Conservation (phyloP, 2,113 vertebrate genomes). For the Struthio camelus region DNA sequence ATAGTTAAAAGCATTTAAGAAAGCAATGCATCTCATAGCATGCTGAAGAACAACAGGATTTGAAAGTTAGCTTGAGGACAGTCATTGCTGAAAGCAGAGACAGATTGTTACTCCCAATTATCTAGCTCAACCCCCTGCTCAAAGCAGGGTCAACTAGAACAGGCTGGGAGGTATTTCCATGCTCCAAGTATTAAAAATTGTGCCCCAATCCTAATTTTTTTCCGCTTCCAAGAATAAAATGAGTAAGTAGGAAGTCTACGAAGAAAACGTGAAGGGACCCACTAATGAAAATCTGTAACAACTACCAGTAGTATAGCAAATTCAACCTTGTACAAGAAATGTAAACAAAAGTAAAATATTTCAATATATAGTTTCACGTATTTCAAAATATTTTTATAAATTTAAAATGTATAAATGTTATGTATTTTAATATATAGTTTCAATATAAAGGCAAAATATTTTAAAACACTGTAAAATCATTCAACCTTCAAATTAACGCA, state of each 20-base stretch:
- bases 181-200: neutral
- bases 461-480: neutral
- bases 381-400: neutral
- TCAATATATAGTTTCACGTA: neutral
- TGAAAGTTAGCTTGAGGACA: neutral
- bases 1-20: neutral
- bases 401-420: neutral
- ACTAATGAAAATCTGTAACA: neutral
- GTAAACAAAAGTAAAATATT: neutral
- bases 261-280: neutral
- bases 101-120: neutral
- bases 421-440: neutral
- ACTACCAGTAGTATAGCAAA: neutral
- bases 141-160: fast-evolving
- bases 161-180: neutral
- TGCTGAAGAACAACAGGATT: neutral
- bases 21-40: neutral
- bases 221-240: neutral
- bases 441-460: neutral
- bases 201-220: neutral
- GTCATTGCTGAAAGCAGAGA: neutral
- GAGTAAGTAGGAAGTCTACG: neutral
- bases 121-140: neutral
- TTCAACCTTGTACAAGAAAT: neutral
- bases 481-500: neutral